A percentile compares a stretch with the other conserved stretches of the same genome.
These are phyloP conservation scores for Chaenodraco wilsoni DNA, from an alignment of 2,797 vertebrate genomes.

Conservation along the genomic window DNA sequence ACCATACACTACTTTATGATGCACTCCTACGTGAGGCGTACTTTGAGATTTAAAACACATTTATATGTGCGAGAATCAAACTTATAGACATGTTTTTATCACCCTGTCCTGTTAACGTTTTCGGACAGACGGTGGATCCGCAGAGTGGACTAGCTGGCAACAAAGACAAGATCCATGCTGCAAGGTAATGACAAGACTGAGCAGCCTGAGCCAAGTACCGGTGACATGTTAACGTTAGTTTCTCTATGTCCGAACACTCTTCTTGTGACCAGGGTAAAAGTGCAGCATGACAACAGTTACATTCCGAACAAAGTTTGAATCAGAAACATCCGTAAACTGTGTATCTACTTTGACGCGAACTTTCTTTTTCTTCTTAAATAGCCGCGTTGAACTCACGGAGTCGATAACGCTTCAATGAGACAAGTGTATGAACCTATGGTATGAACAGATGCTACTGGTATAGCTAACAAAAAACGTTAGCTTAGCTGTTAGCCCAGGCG, in stretches of 20 bases:
- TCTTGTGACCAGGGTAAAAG: conserved; percentile 4
- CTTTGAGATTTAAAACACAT: background rate
- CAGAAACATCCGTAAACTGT: background rate
- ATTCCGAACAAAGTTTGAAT: background rate
- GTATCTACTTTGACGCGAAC: conserved; percentile 12
- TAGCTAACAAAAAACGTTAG: conserved; percentile 41
- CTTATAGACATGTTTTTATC: background rate
- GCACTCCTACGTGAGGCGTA: background rate
- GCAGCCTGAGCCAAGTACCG: conserved; percentile 17
- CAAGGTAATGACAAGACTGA: conserved; percentile 33
- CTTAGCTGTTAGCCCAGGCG: conserved; percentile 57
- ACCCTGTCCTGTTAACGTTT: background rate
- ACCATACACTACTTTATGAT: conserved; percentile 9
- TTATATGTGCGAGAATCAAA: background rate
- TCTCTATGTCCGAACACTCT: background rate
- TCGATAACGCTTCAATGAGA: background rate
- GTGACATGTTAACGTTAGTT: conserved; percentile 36
- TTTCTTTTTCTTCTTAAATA: background rate
- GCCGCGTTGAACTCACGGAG: conserved; percentile 19
- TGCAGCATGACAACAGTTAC: background rate
- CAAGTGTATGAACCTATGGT: conserved; percentile 41
- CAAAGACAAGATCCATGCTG: conserved; percentile 39
- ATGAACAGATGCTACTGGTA: conserved; percentile 44
- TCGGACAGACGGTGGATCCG: background rate
- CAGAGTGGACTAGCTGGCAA: conserved; percentile 34